Percentiles rank a stretch among this genome's conserved stretches.
These are phyloP conservation scores for Turritopsis rubra DNA, from an alignment of 30 jellyfish, hydroid and myxozoan genomes.

Conservation along the genomic window DNA sequence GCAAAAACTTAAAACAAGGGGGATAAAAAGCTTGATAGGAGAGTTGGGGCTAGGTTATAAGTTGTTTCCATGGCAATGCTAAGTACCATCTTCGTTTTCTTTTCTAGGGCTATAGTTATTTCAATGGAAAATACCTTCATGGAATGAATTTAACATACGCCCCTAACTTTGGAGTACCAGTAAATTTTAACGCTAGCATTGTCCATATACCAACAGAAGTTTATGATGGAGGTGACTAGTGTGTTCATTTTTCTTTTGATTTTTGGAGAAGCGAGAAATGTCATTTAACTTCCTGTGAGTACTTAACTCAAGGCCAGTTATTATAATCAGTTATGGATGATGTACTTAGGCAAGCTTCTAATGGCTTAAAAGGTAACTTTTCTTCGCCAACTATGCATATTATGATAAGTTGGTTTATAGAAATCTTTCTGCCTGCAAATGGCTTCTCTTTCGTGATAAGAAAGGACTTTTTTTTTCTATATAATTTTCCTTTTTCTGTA, in stretches of 20 bases:
- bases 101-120: constrained; percentile 36
- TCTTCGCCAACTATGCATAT: too few species aligned
- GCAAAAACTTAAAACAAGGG: too few species aligned
- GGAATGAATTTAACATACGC: constrained; percentile 43
- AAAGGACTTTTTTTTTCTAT: too few species aligned
- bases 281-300: neutral
- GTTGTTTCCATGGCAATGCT: too few species aligned
- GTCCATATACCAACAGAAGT: constrained; percentile 80
- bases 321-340: too few species aligned
- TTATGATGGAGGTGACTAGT: constrained; percentile 41
- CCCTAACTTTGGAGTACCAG: constrained; percentile 58
- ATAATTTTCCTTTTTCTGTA: neutral
- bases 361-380: neutral
- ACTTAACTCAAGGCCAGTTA: too few species aligned
- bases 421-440: too few species aligned
- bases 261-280: neutral
- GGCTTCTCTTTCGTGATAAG: too few species aligned
- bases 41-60: too few species aligned
- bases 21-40: too few species aligned
- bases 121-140: constrained; percentile 44
- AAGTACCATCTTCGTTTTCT: too few species aligned
- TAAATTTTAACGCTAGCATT: constrained; percentile 61
- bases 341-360: neutral
- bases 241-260: neutral
- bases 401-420: too few species aligned